Conservation (phyloP, 2,797 vertebrate genomes). For the Siniperca undulata region DNA sequence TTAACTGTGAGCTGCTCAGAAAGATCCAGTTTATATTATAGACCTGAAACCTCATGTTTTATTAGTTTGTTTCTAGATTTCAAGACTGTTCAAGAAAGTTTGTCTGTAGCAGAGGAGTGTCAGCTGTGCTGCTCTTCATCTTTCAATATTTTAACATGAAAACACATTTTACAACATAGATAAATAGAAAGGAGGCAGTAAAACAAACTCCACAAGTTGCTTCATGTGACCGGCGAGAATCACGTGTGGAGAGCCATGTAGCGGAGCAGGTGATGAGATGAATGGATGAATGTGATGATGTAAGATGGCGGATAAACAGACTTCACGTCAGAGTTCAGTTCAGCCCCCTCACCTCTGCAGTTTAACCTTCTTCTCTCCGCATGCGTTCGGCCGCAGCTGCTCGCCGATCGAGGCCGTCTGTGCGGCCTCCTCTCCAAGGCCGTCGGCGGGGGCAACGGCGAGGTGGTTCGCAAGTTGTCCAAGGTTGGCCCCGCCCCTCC, state of each 20-base stretch:
- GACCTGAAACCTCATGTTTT: too few species aligned
- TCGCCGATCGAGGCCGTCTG: constrained; percentile 64
- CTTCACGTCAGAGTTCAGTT: neutral
- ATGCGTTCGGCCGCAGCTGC: constrained; percentile 70
- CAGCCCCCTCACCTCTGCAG: neutral
- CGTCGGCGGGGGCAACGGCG: constrained; percentile 60
- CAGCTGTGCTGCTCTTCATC: too few species aligned
- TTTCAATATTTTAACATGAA: too few species aligned
- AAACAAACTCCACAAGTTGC: neutral
- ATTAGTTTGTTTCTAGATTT: too few species aligned
- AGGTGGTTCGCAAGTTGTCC: constrained; percentile 75
- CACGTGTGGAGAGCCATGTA: neutral
- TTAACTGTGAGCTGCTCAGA: too few species aligned
- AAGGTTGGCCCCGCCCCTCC: constrained; percentile 72
- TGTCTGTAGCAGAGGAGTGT: too few species aligned
- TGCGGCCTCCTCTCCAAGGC: constrained; percentile 77
- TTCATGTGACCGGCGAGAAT: neutral
- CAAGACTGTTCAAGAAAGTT: too few species aligned
- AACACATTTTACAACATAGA: too few species aligned
- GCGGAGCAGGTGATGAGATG: neutral
- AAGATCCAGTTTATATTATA: too few species aligned
- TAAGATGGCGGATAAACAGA: neutral
- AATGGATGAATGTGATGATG: neutral
- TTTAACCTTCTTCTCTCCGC: constrained; percentile 67
- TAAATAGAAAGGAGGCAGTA: too few species aligned